Conservation (phyloP, 2,113 vertebrate genomes). For the Pelusios castaneus region DNA sequence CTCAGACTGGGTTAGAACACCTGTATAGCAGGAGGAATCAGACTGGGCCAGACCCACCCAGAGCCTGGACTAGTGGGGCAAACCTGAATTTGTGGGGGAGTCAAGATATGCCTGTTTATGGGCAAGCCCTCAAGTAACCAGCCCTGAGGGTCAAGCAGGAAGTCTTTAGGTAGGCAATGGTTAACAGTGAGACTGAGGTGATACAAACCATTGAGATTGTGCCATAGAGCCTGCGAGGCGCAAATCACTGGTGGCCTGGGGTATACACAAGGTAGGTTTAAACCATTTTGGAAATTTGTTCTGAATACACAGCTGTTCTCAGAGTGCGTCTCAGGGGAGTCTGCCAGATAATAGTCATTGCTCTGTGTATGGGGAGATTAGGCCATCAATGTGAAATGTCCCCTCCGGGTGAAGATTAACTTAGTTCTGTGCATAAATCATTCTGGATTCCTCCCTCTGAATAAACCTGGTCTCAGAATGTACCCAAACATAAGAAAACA, state of each 20-base stretch:
- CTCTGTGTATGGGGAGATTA: not conserved
- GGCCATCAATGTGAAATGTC: not conserved
- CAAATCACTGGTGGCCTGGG: not conserved
- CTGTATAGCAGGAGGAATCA: not conserved
- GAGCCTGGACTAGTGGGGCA: not conserved
- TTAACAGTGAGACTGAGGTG: not conserved
- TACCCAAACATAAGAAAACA: not conserved
- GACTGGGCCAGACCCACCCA: not conserved
- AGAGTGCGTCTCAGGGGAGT: not conserved
- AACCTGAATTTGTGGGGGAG: not conserved
- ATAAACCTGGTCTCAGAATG: not conserved
- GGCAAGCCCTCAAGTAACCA: not conserved
- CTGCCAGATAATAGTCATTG: not conserved
- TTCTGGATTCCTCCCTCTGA: not conserved
- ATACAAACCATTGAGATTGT: not conserved
- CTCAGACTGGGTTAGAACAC: not conserved
- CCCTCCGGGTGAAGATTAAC: not conserved
- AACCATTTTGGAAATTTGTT: not conserved
- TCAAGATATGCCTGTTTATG: not conserved
- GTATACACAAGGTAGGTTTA: not conserved
- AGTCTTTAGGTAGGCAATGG: not conserved
- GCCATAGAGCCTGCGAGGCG: not conserved
- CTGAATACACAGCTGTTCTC: not conserved
- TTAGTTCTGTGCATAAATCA: not conserved
- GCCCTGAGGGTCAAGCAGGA: not conserved